Evolutionary conservation across 2,113 vertebrate species (phyloP), one percentile per base, ranked within the genome.

Genomic region (Suncus etruscus): DNA sequence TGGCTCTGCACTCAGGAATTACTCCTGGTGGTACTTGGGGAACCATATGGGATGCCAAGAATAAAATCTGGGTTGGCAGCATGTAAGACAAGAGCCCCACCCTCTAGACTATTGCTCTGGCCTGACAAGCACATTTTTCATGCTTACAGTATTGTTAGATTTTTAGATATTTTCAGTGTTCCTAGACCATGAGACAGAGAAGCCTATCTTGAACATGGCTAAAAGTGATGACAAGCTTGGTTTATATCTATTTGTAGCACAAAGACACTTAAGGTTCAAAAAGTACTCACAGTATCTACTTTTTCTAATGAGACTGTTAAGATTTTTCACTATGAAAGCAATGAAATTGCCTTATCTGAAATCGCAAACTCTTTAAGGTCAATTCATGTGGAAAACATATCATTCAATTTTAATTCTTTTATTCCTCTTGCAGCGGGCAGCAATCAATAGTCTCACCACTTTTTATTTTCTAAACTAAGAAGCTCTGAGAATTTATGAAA

Each of bases 391-490:
- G n/a, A 48, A 91, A 91, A 95, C 68, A 39, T 0, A 81, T 32
- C 48, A 58, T 47, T 90, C 15, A 45, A 15, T 73, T 78, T 95
- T 80, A 83, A 76, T 48, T 61, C 50, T 87, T 73, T 83, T 48
- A 66, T 39, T 91, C 24, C 32, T 65, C 86, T 75, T 68, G 58
- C 32, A 92, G 72, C 31, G 86, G 75, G 65, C 75, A 87, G 58
- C 32, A 78, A 87, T 66, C 54, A 51, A 81, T 24, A 91, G 58
- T 74, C 69, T 93, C 45, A 58, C 12, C 58, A 77, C 16, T 69
- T 72, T 76, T 80, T 76, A 87, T 85, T 90, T 86, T 82, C 12
- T 25, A 82, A 87, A 94, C 70, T 65, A 65, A 82, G 58, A 91
- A 87, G 87, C 10, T 47, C 65, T 14, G 27, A 27, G 61, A 90